phyloP scores from a whole-genome alignment of 1,140 invertebrate genomes.

The Lepidotrigona ventralis region DNA sequence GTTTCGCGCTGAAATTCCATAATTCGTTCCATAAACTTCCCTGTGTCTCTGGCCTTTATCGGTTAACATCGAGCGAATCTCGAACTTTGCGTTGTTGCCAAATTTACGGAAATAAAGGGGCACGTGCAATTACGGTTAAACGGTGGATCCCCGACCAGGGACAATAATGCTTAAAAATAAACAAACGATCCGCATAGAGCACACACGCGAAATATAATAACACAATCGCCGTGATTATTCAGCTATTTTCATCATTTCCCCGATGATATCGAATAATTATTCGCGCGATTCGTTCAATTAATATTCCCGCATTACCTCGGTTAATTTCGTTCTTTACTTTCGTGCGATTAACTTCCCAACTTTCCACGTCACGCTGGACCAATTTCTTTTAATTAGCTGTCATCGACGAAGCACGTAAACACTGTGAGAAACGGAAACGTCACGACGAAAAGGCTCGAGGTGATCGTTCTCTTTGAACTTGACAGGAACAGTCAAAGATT shows the following conservation, averaged over 20 bases:
- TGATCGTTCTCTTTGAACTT: background rate
- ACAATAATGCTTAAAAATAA: background rate
- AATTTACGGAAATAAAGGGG: background rate
- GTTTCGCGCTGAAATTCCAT: background rate
- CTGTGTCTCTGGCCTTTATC: background rate
- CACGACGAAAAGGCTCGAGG: background rate
- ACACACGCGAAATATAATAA: slow-evolving; percentile 15
- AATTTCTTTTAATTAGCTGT: slow-evolving; percentile 24
- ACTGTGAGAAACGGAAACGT: too few relatives aligned
- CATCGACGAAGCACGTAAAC: background rate
- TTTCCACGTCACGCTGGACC: background rate
- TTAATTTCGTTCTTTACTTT: background rate
- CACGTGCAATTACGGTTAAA: background rate
- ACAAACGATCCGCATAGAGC: background rate
- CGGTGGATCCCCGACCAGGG: too few relatives aligned
- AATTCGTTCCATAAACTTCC: background rate
- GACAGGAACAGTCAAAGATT: too few relatives aligned
- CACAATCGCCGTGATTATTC: background rate
- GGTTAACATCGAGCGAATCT: background rate
- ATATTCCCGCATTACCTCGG: slow-evolving; percentile 3
- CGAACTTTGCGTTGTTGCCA: background rate
- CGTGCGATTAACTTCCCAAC: background rate
- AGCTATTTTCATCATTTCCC: slow-evolving; percentile 11
- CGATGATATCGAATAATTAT: slow-evolving; percentile 23
- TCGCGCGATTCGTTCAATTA: slow-evolving; percentile 22